A percentile compares a stretch with the other conserved stretches of the same genome.
phyloP scores from a whole-genome alignment of 1,140 invertebrate genomes.

The Neodiprion virginianus region DNA sequence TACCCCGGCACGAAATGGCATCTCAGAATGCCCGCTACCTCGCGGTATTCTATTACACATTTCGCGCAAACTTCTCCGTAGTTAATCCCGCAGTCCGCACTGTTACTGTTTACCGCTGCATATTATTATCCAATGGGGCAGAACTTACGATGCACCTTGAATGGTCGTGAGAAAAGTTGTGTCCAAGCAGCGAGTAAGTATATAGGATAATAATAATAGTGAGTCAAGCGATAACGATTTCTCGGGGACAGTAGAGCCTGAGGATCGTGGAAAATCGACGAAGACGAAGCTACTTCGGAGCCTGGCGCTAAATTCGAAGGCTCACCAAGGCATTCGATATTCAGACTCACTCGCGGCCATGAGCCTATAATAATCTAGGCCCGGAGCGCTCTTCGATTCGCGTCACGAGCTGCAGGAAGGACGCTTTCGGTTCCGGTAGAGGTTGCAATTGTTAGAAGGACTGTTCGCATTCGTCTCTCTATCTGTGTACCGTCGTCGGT shows the following conservation, averaged over 20 bases:
- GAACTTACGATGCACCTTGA: slow-evolving; percentile 4
- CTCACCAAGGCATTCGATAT: background rate
- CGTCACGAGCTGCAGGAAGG: background rate
- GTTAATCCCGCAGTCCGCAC: too few relatives aligned
- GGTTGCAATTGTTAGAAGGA: background rate
- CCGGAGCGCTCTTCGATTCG: background rate
- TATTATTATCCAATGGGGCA: background rate
- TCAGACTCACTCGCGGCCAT: background rate
- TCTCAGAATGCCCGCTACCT: too few relatives aligned
- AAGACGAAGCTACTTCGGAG: too few relatives aligned
- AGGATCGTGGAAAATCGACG: too few relatives aligned
- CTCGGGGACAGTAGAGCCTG: background rate
- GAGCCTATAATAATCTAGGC: background rate
- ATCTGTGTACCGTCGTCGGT: background rate
- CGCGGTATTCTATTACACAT: too few relatives aligned
- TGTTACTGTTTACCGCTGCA: too few relatives aligned
- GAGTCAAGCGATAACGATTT: background rate
- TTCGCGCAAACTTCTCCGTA: too few relatives aligned
- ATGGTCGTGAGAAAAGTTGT: background rate
- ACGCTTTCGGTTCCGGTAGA: slow-evolving; percentile 1
- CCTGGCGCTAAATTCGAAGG: too few relatives aligned
- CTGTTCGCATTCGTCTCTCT: background rate
- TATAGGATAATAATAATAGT: background rate
- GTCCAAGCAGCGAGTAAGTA: background rate
- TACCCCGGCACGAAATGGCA: too few relatives aligned